Base-by-base conservation (phyloP, 2,888 invertebrate genomes). In the Eilema griseolum region DNA sequence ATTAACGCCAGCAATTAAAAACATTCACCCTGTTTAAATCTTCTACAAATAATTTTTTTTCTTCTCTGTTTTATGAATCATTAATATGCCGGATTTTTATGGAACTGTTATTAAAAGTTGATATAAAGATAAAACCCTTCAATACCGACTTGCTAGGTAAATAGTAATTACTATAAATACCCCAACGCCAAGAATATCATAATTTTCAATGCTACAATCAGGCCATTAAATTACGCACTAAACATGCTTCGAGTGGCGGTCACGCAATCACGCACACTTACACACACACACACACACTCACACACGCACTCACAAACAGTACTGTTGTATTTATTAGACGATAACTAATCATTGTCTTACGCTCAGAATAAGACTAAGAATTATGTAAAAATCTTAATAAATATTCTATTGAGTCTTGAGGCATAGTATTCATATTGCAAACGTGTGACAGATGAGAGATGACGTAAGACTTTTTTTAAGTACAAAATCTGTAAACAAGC, bases 121-220 rank as follows among this genome's bases (percentile, higher is more conserved):
- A 4, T 31, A 31, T 61, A 61, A 16, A 16, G 16, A 61, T 61
- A 61, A 31, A 20, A n/a, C n/a, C 5, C 1, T 61, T 61, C 31
- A 61, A 61, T 61, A 26, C 10, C 11, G 20, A 61, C 28, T 61
- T 26, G 20, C 8, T 31, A 4, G 8, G 11, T 26, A 59, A 59
- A 26, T 14, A 26, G 26, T 26, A 59, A 59, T 59, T 59, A 59
- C 5, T 26, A 16, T 41, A 12, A 37, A 37, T 37, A 12, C 12
- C 3, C 33, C 14, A 16, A 60, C 28, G 14, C 4, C 59, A 5
- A 60, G 14, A 5, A 28, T 16, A 60, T 60, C 28, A 26, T 60
- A 26, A 60, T 60, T 59, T 28, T 60, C 31, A 60, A 60, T 60
- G 60, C 60, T 31, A 61, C 28, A 20, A 56, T 7, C 23, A n/a